Conservation (phyloP, 2,888 invertebrate species). For the Epsilonema sp. region DNA sequence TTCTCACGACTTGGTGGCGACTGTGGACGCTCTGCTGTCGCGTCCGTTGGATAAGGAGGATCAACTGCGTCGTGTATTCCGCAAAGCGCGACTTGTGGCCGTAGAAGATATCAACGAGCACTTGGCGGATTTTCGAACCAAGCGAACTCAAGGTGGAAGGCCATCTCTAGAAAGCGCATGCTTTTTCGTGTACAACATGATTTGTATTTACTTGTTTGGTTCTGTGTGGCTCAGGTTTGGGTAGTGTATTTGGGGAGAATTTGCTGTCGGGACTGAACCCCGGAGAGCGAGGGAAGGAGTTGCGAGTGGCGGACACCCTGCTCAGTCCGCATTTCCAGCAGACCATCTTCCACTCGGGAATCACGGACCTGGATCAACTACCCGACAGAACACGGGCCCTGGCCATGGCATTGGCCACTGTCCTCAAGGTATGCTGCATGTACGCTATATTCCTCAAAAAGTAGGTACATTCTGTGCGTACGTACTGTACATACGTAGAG, state of each 20-base stretch:
- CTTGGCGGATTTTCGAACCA: conserved; percentile 63
- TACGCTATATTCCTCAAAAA: no score
- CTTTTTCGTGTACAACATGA: no score
- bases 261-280: conserved; percentile 54
- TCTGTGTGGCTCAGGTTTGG: conserved; percentile 47
- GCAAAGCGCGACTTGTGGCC: conserved; percentile 62
- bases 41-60: conserved; percentile 22
- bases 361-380: conserved; percentile 42
- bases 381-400: conserved; percentile 45
- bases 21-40: conserved; percentile 45
- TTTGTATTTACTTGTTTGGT: no score
- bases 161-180: background rate
- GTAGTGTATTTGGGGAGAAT: conserved; percentile 54
- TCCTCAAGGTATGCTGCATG: conserved; percentile 60
- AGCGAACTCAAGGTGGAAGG: conserved; percentile 47
- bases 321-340: conserved; percentile 17
- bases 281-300: conserved; percentile 55
- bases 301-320: conserved; percentile 30
- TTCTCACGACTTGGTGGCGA: no score
- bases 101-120: conserved; percentile 57
- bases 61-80: conserved; percentile 43
- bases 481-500: no score
- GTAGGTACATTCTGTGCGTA: no score
- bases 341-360: conserved; percentile 12
- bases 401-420: conserved; percentile 57